phyloP scores from a whole-genome alignment of 2,113 vertebrate genomes.

The Saccopteryx bilineata region DNA sequence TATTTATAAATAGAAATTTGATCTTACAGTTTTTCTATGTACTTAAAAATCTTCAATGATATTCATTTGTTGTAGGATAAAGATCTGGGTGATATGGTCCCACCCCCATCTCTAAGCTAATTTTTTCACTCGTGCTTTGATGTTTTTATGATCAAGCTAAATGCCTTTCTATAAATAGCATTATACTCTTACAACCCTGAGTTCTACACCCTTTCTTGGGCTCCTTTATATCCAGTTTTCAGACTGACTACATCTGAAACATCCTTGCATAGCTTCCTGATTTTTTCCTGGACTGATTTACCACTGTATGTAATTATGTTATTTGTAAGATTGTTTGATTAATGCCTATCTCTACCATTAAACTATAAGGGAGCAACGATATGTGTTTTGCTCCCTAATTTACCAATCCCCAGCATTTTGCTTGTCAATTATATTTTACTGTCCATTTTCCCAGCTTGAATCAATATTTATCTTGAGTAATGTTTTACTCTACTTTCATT shows the following conservation, averaged over 20 bases:
- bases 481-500: not conserved
- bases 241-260: not conserved
- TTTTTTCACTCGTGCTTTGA: not conserved
- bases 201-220: not conserved
- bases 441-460: not conserved
- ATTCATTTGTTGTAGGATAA: constrained; percentile 34
- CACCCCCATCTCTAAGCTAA: not conserved
- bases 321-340: constrained; percentile 39
- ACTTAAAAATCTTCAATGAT: not conserved
- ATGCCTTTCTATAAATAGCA: not conserved
- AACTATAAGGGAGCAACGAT: not conserved
- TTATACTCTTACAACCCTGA: not conserved
- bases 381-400: not conserved
- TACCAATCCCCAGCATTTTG: not conserved
- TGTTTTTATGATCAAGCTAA: constrained; percentile 13
- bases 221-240: not conserved
- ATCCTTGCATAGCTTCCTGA: not conserved
- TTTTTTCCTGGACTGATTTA: not conserved
- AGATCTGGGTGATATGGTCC: not conserved
- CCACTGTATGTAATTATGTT: not conserved
- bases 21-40: not conserved
- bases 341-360: not conserved
- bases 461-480: not conserved
- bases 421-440: not conserved
- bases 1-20: not conserved